A percentile compares a stretch with the other conserved stretches of the same genome.
Evolutionary conservation across 2,888 invertebrate genomes (phyloP).

Genomic region (Crepidodera aurea): DNA sequence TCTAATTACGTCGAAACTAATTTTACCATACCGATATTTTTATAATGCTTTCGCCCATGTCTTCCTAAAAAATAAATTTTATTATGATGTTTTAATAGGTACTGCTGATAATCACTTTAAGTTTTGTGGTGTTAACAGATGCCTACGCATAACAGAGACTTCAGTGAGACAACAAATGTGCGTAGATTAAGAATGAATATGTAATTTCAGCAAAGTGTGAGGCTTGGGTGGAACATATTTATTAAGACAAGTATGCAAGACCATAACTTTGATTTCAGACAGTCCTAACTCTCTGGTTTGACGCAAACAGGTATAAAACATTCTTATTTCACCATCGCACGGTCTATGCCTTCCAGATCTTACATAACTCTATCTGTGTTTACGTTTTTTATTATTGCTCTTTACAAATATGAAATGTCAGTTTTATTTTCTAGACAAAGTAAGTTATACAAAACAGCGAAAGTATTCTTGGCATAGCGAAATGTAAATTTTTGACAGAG

Average conservation of each 20-base stretch:
- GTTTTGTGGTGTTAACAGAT: no score
- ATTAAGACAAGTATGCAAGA: slow-evolving; percentile 42
- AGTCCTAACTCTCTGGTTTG: slow-evolving; percentile 23
- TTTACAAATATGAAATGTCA: slow-evolving; percentile 2
- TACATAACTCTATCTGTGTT: slow-evolving; percentile 7
- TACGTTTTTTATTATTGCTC: slow-evolving; percentile 3
- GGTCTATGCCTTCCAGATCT: not conserved
- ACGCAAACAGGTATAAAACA: slow-evolving; percentile 4
- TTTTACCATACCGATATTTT: no score
- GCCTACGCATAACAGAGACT: no score
- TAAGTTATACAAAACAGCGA: not conserved
- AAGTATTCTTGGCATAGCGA: not conserved
- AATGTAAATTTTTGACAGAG: not conserved
- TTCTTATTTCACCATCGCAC: slow-evolving; percentile 1
- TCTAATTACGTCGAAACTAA: no score
- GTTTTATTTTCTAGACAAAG: not conserved
- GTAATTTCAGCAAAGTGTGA: slow-evolving; percentile 42
- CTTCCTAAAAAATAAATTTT: no score
- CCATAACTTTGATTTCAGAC: slow-evolving; percentile 27
- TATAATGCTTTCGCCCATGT: no score
- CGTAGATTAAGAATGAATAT: slow-evolving; percentile 39
- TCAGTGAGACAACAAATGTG: not conserved
- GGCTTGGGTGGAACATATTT: slow-evolving; percentile 45
- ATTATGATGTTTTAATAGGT: no score
- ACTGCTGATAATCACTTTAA: no score